These are phyloP conservation scores for Cyclura pinguis DNA, from an alignment of 2,797 vertebrate genomes.

Conservation along the genomic window DNA sequence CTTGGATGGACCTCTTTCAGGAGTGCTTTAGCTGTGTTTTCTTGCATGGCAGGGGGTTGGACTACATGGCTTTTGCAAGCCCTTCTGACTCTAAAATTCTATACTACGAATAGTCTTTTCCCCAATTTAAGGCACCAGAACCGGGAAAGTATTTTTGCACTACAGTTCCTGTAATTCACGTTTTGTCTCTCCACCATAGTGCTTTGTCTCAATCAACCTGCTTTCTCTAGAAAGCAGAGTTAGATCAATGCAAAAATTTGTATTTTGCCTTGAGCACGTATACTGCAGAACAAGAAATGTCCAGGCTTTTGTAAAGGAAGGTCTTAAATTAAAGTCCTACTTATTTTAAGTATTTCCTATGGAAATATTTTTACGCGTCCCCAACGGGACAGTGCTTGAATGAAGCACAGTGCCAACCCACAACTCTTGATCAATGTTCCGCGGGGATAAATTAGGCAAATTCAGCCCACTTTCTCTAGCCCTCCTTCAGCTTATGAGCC, in stretches of 20 bases:
- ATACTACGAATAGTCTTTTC: not conserved
- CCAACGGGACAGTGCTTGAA: slow-evolving; percentile 14
- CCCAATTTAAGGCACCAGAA: not conserved
- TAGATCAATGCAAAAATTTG: slow-evolving; percentile 6
- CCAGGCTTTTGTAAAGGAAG: not conserved
- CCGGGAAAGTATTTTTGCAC: not conserved
- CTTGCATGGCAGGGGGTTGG: too few species aligned
- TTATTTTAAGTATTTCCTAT: slow-evolving; percentile 39
- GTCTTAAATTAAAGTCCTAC: slow-evolving; percentile 7
- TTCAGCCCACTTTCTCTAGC: not conserved
- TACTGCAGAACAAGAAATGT: slow-evolving; percentile 20
- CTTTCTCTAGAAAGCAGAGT: slow-evolving; percentile 30
- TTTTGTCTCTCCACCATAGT: not conserved
- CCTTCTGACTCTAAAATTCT: too few species aligned
- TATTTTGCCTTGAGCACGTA: slow-evolving; percentile 4
- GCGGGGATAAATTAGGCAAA: slow-evolving; percentile 12
- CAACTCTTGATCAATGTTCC: slow-evolving; percentile 33
- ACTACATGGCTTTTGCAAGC: too few species aligned
- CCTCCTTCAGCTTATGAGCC: not conserved
- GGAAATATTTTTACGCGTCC: slow-evolving; percentile 53
- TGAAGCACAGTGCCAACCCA: not conserved
- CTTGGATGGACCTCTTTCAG: too few species aligned
- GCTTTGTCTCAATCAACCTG: not conserved
- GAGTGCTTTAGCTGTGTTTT: too few species aligned
- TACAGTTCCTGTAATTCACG: not conserved